phyloP scores from a whole-genome alignment of 2,113 vertebrate genomes.

The Indri indri region DNA sequence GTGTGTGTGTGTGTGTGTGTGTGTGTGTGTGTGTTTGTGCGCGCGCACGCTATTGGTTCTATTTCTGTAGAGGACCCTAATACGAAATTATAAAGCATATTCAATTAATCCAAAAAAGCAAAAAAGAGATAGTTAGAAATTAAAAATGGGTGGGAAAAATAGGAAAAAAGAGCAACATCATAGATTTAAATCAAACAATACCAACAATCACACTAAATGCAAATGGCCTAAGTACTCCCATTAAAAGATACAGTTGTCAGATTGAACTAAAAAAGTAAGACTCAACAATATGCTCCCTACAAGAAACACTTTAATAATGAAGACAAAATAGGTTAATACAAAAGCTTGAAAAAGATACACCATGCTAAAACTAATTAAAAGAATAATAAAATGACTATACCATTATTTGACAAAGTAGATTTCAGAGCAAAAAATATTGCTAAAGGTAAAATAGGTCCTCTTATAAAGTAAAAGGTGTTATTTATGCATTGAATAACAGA shows the following conservation, averaged over 20 bases:
- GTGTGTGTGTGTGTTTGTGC: neutral
- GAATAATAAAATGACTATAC: neutral
- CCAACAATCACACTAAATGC: neutral
- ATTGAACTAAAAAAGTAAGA: neutral
- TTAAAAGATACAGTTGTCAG: neutral
- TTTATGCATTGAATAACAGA: neutral
- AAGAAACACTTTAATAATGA: neutral
- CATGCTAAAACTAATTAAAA: neutral
- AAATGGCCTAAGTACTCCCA: neutral
- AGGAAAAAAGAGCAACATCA: neutral
- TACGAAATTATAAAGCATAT: neutral
- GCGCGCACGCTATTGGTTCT: neutral
- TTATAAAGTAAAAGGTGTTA: neutral
- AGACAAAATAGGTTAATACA: neutral
- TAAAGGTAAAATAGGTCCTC: neutral
- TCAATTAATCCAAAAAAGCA: neutral
- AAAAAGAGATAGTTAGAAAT: neutral
- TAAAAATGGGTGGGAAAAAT: neutral
- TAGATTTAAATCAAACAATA: neutral
- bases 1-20: too few species aligned
- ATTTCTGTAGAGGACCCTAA: neutral
- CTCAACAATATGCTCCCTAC: neutral
- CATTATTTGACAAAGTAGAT: neutral
- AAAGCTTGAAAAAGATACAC: neutral
- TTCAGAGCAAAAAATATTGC: neutral